Conservation (phyloP, 37 sponge, comb jelly and placozoan genomes). For the Cladorhizidae sp. region DNA sequence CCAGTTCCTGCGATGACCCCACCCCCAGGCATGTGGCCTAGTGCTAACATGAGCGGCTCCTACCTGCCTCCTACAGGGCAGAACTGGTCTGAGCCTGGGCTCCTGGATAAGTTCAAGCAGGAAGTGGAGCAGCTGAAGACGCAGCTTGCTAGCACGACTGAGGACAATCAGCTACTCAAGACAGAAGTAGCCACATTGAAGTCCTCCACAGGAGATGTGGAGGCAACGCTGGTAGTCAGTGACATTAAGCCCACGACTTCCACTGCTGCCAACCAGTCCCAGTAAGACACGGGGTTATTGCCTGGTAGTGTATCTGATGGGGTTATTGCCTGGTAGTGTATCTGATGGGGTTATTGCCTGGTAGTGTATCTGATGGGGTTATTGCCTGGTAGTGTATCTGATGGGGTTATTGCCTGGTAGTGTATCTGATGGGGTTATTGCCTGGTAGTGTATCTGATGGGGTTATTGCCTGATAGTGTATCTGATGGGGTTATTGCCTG, state of each 20-base stretch:
- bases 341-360: too few species aligned
- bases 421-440: too few species aligned
- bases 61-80: neutral
- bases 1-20: neutral
- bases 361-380: too few species aligned
- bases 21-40: conserved; percentile 3
- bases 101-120: conserved; percentile 3
- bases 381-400: too few species aligned
- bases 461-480: too few species aligned
- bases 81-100: neutral
- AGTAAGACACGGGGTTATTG: neutral
- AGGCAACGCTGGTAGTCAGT: neutral
- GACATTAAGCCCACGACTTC: neutral
- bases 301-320: neutral
- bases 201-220: neutral
- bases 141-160: neutral
- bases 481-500: too few species aligned
- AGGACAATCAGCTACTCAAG: neutral
- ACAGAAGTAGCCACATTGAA: neutral
- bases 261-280: neutral
- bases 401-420: too few species aligned
- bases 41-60: neutral
- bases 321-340: too few species aligned
- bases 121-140: neutral
- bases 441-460: too few species aligned